Percentiles rank a stretch among this genome's conserved stretches.
Conservation (phyloP, 2,797 vertebrate species). For the Sebastiscus albofasciatus region DNA sequence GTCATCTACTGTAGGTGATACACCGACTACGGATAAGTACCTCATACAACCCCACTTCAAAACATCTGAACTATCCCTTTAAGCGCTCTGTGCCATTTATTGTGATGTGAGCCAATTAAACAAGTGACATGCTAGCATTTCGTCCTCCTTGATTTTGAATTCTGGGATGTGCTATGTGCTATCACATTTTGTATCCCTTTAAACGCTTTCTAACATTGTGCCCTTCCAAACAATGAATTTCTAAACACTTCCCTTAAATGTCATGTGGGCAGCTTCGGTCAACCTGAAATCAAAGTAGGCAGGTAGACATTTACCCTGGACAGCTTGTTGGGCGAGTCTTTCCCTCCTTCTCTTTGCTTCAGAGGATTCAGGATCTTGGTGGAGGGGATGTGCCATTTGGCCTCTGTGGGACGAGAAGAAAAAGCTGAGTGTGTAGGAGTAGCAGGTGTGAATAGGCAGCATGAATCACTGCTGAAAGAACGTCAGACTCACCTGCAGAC, state of each 20-base stretch:
- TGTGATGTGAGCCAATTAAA: too few relatives aligned
- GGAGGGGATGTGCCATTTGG: slow-evolving; percentile 92
- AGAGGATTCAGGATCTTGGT: slow-evolving; percentile 93
- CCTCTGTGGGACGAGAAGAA: slow-evolving; percentile 81
- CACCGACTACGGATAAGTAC: too few relatives aligned
- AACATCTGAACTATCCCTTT: too few relatives aligned
- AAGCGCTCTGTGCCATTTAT: too few relatives aligned
- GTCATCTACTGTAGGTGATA: too few relatives aligned
- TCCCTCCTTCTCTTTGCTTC: slow-evolving; percentile 91
- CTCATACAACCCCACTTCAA: too few relatives aligned
- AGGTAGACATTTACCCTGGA: slow-evolving; percentile 86
- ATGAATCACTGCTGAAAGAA: background rate
- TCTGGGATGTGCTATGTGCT: too few relatives aligned
- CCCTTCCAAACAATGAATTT: slow-evolving; percentile 4
- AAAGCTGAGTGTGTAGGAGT: background rate
- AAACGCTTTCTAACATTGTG: background rate
- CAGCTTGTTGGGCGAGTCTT: slow-evolving; percentile 93
- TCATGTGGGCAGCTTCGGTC: slow-evolving; percentile 1
- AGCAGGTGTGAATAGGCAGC: background rate
- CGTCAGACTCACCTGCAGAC: slow-evolving; percentile 78
- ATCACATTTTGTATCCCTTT: too few relatives aligned
- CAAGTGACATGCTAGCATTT: too few relatives aligned
- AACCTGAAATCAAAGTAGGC: slow-evolving; percentile 8
- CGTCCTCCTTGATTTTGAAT: too few relatives aligned
- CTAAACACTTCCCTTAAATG: slow-evolving; percentile 5